Percentiles rank a stretch among this genome's conserved stretches.
phyloP scores from a whole-genome alignment of 2,113 vertebrate genomes.

The Ginglymostoma cirratum region DNA sequence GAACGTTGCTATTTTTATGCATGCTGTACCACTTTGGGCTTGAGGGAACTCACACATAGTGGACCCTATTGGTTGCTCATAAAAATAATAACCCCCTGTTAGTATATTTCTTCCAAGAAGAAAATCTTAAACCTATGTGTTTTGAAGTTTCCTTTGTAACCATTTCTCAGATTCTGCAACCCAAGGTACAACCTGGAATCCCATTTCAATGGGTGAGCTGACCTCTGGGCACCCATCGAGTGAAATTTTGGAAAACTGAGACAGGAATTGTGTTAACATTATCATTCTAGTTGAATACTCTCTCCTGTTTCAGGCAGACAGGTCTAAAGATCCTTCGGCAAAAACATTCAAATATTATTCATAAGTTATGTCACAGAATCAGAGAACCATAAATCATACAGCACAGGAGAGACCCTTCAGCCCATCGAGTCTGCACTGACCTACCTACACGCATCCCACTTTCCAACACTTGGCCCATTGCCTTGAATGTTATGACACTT shows the following conservation, averaged over 20 bases:
- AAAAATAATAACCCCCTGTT: neutral
- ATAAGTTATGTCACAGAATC: too few species aligned
- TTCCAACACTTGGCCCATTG: too few species aligned
- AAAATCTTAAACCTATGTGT: neutral
- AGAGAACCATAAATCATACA: too few species aligned
- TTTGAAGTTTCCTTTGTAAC: neutral
- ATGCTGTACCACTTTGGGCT: too few species aligned
- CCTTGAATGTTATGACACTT: too few species aligned
- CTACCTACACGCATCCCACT: too few species aligned
- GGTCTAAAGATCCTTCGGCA: neutral
- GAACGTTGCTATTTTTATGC: too few species aligned
- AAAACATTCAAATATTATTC: neutral
- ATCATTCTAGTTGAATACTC: neutral
- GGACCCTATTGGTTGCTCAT: too few species aligned
- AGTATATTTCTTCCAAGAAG: neutral
- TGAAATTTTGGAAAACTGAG: neutral
- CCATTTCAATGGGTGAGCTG: neutral
- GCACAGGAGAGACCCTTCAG: too few species aligned
- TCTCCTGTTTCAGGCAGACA: neutral
- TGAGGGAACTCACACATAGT: too few species aligned
- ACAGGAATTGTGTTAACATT: neutral
- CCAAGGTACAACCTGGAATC: neutral
- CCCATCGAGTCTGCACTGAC: too few species aligned
- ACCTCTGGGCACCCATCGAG: neutral
- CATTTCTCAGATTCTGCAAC: neutral